A percentile compares a stretch with the other conserved stretches of the same genome.
phyloP scores from a whole-genome alignment of 2,797 vertebrate genomes.

The Trachops cirrhosus region DNA sequence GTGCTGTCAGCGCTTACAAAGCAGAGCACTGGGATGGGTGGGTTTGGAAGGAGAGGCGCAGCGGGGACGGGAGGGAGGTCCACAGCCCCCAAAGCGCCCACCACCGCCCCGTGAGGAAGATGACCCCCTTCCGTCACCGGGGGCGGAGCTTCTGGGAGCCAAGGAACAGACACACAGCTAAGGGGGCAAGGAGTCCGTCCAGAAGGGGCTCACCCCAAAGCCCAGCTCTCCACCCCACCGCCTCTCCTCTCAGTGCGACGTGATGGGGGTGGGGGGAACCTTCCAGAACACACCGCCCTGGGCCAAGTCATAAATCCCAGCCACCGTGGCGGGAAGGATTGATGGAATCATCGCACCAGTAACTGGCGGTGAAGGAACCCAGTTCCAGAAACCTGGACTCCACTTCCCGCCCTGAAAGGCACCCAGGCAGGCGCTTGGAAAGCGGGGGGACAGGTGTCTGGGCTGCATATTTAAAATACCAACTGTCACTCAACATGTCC shows the following conservation, averaged over 20 bases:
- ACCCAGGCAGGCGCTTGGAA: background rate
- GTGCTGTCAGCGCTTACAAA: rapidly evolving
- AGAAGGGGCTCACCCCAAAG: background rate
- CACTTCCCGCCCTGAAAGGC: background rate
- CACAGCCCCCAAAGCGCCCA: rapidly evolving
- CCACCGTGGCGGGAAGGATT: background rate
- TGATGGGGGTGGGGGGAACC: rapidly evolving
- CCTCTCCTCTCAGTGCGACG: rapidly evolving
- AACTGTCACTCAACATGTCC: conserved; percentile 5
- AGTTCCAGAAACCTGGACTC: background rate
- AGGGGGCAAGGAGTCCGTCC: rapidly evolving
- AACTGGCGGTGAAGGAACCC: rapidly evolving
- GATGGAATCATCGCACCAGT: rapidly evolving
- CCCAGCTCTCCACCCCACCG: background rate
- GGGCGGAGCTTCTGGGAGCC: background rate
- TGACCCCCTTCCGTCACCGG: rapidly evolving
- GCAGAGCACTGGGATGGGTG: rapidly evolving
- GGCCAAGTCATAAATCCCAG: background rate
- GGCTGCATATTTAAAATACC: conserved; percentile 49
- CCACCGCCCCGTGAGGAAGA: rapidly evolving
- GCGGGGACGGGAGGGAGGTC: rapidly evolving
- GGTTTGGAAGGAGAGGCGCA: background rate
- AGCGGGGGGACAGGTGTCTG: conserved; percentile 13
- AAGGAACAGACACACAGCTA: background rate
- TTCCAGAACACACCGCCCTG: background rate